Base-by-base conservation (phyloP, 23 tunicate species). In the Halocynthia aurantium region DNA sequence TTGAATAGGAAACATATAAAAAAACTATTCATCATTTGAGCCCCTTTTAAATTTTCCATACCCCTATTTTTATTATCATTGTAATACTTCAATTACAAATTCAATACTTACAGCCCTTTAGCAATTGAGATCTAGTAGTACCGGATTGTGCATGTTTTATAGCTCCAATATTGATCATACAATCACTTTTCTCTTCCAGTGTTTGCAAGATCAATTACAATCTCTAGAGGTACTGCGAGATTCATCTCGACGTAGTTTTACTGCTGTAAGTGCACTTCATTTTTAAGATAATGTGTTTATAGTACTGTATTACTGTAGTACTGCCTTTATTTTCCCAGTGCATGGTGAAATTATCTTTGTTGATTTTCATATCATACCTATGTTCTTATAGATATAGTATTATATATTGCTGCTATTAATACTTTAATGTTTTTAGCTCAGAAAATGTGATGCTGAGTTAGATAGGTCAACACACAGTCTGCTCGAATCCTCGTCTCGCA, bases 131-230 rank as follows among this genome's bases (percentile, higher is more conserved):
- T 18, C 4, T 13, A 67, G 22, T 17, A 19, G 21, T 2, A 13
- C 21, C 5, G 72, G 11, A 11, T 67, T 2, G 2, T 19, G 21
- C 22, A 19, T 13, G 22, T 19, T 67, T 5, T 67, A 19, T 67
- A 18, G 22, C 6, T 71, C 2, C n/a, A 49, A 71, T 50, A 50
- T 40, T 71, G 44, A 13, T 58, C 17, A 58, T 13, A 58, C 63
- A n/a, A 49, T 75, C 57, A 53, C 18, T 10, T 52, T 17, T 66
- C 0, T 52, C 44, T 83, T 76, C 44, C 74, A 85, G 90, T 12
- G 40, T 52, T 56, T 85, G 50, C 90, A 85, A 40, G 80, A 85
- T 10, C 90, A 85, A 56, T 55, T 85, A 17, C 78, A 80, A 53
- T 73, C 67, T 40, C 56, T 85, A 18, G 84, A 85, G 10, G 62